Base-by-base conservation (phyloP, 2,888 invertebrate genomes). In the Nephrotoma guestfalica region DNA sequence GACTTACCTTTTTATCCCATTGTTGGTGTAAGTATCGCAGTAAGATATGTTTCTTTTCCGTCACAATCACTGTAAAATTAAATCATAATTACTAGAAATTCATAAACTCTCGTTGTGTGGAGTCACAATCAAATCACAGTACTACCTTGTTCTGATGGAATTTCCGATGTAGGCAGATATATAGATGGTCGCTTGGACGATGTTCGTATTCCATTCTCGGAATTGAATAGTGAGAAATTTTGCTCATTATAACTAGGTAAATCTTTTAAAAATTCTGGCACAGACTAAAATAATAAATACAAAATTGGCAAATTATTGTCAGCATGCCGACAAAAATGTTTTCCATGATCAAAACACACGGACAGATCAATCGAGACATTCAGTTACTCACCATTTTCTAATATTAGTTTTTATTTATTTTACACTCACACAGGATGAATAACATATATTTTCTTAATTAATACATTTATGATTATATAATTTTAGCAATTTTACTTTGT, bases 1-100 rank as follows among this genome's bases (percentile, higher is more conserved):
- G 41, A 13, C 41, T 87, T 92, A 95, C 94, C 94, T 97, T 97
- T 93, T 97, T 98, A 90, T 98, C 98, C 97, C 97, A 98, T 92
- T 97, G 97, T 90, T 98, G 97, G 89, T 98, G 98, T 88, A 98
- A 93, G 92, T 97, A 98, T 92, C 98, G 95, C 89, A 98, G 92
- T 87, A 98, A 93, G 89, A 98, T 98, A 90, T 97, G 98, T 86
- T 97, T 97, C 92, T 97, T 98, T 92, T 98, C 98, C 90, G 98
- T 97, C 83, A 98, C 98, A 90, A 98, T 98, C 89, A 98, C 97
- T 96, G 93, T 88, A 95, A 94, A 89, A 89, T 89, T 88, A 87
- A 88, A 84, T 86, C 2, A 30, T 3, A 41, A 87, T 13, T 86
- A 86, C 15, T 83, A 40, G 30, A 5, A 86, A 86, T 87, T 47